Evolutionary conservation across 2,888 invertebrate genomes (phyloP), one percentile per base, ranked within the genome.

Genomic region (Tachina grossa): DNA sequence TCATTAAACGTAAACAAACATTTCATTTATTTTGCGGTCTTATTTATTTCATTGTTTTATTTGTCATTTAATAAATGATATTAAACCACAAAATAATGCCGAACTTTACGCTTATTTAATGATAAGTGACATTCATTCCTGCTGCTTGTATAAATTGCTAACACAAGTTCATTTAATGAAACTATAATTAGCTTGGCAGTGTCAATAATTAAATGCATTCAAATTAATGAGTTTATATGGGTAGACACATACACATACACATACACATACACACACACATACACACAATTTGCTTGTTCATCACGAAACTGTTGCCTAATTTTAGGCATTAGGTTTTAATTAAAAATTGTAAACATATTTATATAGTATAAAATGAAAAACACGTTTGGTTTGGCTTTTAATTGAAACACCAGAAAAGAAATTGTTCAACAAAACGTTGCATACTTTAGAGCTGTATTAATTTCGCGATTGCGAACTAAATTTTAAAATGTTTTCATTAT

Each of bases 1-100:
- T 51, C 31, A 14, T 41, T n/a, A 39, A 13, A 43, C 31, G 6
- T 41, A 22, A 31, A 53, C 10, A 19, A 31, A 45, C 41, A 22
- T 49, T 57, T 31, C 47, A 83, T 66, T 77, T 76, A 71, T 55
- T 66, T 75, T 84, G 79, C 16, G 75, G 84, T 63, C 41, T 63
- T 51, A 16, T 43, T 31, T n/a, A 47, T 3, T n/a, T 9, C 16
- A 53, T 11, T 19, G 19, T 3, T 53, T 3, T n/a, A n/a, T 61
- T 55, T 74, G n/a, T 11, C 59, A 51, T 75, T 45, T 63, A 55
- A 55, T 69, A 55, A 76, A 76, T 82, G 47, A 69, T 74, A 74
- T 47, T 11, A 10, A 55, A 71, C 79, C 79, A 39, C 71, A 75
- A 75, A 63, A 65, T 65, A 72, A 55, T 51, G 11, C 45, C 9